Base-by-base conservation (phyloP, 2,888 invertebrate genomes). In the Congeria kusceri region DNA sequence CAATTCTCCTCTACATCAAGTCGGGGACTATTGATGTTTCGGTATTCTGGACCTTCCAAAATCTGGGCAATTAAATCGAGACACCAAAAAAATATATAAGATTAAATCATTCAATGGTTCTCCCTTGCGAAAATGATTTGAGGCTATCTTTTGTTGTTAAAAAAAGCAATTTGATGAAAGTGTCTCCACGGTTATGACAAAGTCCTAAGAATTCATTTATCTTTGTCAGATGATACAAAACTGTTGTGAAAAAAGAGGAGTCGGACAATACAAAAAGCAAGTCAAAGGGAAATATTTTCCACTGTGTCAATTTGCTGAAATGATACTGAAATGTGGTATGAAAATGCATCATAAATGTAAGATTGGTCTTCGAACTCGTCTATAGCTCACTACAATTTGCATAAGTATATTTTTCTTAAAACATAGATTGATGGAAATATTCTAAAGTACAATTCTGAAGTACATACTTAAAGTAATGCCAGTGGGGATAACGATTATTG, bases 101-200 rank as follows among this genome's bases (percentile, higher is more conserved):
- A 80, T 80, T 80, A 80, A 80, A 80, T 73, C 80, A 66, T 64
- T 44, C 32, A 64, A 64, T 58, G 47, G 44, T 58, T 62, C 25
- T 72, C 57, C 64, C 44, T 57, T 28, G 56, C 65, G 57, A 44
- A 64, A 64, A 72, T 72, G 71, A 72, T 72, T 53, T 69, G 61
- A 67, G 62, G 76, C 63, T 72, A 65, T 64, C 76, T 75, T 64
- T 80, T 80, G 80, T 80, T 73, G 73, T 53, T 29, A 27, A 65
- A 46, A 65, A 65, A 62, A 57, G 64, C 39, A 72, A 61, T 76
- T 72, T 72, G 80, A 76, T 76, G 71, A 68, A 73, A 76, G 72
- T 80, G 80, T 80, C 80, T 80, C 80, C 80, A 62, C 53, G 44
- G 80, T 80, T 80, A 80, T 80, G 80, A 80, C 80, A 80, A 65